Evolutionary conservation across 2,888 invertebrate genomes (phyloP), one percentile per base, ranked within the genome.

Genomic region (Falcaria lacertinaria): DNA sequence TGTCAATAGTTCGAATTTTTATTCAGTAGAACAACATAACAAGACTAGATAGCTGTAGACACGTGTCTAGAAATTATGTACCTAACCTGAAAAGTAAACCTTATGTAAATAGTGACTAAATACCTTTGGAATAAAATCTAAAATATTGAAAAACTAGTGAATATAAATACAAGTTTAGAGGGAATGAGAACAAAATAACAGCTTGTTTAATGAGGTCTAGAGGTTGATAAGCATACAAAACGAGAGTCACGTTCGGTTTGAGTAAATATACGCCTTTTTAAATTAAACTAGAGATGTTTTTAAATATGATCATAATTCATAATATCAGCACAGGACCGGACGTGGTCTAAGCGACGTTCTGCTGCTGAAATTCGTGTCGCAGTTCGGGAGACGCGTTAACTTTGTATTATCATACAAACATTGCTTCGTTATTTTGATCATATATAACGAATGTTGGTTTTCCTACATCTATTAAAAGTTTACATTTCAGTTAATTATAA

Each of bases 391-490:
- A 22, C n/a, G 35, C 35, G 22, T 15, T 22, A 7, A 36, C 36
- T 22, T n/a, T 0, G 22, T 36, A 44, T 56, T 50, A 42, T 50
- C 50, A 46, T 33, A 32, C 47, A 45, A 33, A 54, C 42, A 50
- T 43, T 38, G 39, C 48, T 37, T 39, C 46, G 42, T 34, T 46
- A 43, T 44, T 43, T 49, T 50, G 45, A 19, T 19, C 3, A 19
- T 19, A 19, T 6, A 19, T 35, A n/a, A n/a, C n/a, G n/a, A n/a
- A n/a, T n/a, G n/a, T n/a, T n/a, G n/a, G n/a, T n/a, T n/a, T n/a
- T n/a, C n/a, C n/a, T n/a, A n/a, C n/a, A n/a, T n/a, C n/a, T n/a
- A n/a, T n/a, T n/a, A n/a, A n/a, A n/a, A n/a, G n/a, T n/a, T n/a
- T n/a, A n/a, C n/a, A n/a, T n/a, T n/a, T n/a, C n/a, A n/a, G n/a